Conservation (phyloP, 2,888 invertebrate species). For the Phaedon cochleariae region DNA sequence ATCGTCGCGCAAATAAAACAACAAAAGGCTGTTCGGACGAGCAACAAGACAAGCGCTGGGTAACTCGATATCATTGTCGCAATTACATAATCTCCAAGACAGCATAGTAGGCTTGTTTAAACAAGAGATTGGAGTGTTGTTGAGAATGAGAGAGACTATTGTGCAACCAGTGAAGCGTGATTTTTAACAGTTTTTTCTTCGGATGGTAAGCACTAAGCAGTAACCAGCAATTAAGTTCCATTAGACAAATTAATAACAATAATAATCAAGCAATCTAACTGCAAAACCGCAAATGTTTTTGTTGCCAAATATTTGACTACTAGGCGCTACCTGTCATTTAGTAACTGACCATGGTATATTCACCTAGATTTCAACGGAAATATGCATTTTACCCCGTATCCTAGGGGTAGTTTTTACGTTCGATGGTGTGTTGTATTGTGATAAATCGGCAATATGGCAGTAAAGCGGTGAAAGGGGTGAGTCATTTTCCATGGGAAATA, state of each 20-base stretch:
- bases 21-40: conserved; percentile 6
- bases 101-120: background rate
- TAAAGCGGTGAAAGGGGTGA: conserved; percentile 19
- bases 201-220: conserved; percentile 6
- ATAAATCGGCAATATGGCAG: conserved; percentile 19
- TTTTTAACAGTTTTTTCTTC: background rate
- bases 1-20: background rate
- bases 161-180: background rate
- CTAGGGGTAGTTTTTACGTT: too few species aligned
- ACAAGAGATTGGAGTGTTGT: background rate
- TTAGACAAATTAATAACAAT: background rate
- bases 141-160: conserved; percentile 1
- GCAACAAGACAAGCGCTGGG: conserved; percentile 4
- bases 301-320: too few species aligned
- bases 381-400: too few species aligned
- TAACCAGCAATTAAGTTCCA: background rate
- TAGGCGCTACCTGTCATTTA: too few species aligned
- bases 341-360: too few species aligned
- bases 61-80: conserved; percentile 6
- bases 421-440: too few species aligned
- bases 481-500: conserved; percentile 19
- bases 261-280: background rate
- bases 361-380: too few species aligned
- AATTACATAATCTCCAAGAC: conserved; percentile 7
- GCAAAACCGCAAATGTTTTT: background rate